Percentiles rank a stretch among this genome's conserved stretches.
Conservation (phyloP, 53 echinoderm and acorn worm species). For the Glandiceps talaboti region DNA sequence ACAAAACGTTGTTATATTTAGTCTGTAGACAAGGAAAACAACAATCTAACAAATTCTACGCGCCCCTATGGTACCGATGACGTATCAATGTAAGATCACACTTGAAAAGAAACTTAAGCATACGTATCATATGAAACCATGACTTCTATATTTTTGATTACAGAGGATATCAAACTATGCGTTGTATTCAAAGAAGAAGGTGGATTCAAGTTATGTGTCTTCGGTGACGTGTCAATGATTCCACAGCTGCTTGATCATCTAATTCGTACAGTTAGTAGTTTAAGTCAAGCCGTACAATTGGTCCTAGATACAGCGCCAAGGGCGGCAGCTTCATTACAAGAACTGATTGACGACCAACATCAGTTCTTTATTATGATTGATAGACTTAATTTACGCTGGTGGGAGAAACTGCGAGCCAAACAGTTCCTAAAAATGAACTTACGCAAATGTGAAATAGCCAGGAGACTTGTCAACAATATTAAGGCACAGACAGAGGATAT, state of each 20-base stretch:
- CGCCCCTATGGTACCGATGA: no score
- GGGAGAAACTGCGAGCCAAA: not conserved
- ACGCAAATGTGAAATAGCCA: not conserved
- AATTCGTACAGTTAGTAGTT: not conserved
- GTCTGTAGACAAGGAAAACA: no score
- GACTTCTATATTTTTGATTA: no score
- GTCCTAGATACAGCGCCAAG: not conserved
- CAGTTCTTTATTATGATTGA: not conserved
- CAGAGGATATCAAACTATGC: not conserved
- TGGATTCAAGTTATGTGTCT: not conserved
- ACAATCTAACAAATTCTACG: no score
- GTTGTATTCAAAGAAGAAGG: not conserved
- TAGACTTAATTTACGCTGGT: not conserved
- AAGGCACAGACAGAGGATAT: not conserved
- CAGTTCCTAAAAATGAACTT: not conserved
- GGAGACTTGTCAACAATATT: not conserved
- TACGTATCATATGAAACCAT: no score
- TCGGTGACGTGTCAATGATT: not conserved
- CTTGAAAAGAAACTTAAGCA: no score
- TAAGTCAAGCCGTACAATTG: not conserved
- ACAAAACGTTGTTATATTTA: no score
- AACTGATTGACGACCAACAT: not conserved
- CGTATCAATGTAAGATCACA: no score
- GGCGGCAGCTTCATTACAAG: not conserved
- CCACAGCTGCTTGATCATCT: not conserved